Evolutionary conservation across 1,140 invertebrate genomes (phyloP).

Genomic region (Artemia franciscana): DNA sequence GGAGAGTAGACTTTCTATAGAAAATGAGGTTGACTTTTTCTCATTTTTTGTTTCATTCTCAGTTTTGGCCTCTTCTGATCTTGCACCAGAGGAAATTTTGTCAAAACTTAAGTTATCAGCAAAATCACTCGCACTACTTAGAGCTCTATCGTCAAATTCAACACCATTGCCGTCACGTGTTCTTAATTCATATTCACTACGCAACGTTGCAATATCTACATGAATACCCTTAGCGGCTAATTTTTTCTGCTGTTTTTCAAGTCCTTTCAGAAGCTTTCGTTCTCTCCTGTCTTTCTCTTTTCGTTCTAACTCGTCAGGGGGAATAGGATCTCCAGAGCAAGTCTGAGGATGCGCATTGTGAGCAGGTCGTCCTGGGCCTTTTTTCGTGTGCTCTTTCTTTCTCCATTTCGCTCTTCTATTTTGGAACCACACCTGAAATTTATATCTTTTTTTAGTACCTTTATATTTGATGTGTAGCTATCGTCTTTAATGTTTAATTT

Average conservation of each 20-base stretch:
- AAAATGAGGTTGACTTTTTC: neutral
- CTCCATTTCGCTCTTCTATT: slow-evolving; percentile 96
- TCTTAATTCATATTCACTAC: slow-evolving; percentile 40
- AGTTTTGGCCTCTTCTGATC: neutral
- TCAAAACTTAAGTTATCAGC: neutral
- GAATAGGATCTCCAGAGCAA: slow-evolving; percentile 89
- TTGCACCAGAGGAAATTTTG: neutral
- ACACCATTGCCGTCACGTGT: slow-evolving; percentile 21
- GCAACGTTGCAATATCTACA: slow-evolving; percentile 56
- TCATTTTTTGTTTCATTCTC: neutral
- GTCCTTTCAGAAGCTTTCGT: slow-evolving; percentile 74
- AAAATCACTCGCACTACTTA: neutral
- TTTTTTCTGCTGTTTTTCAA: slow-evolving; percentile 73
- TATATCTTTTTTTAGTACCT: too few species aligned
- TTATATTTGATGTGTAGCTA: too few species aligned
- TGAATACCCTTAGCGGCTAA: slow-evolving; percentile 66
- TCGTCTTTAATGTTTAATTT: too few species aligned
- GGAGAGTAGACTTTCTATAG: neutral
- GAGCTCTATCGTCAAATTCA: neutral
- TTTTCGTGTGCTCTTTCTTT: slow-evolving; percentile 97
- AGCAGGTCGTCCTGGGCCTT: slow-evolving; percentile 86
- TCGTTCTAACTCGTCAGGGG: slow-evolving; percentile 69
- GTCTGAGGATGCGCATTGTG: slow-evolving; percentile 96
- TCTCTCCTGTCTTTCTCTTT: slow-evolving; percentile 66
- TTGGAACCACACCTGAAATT: slow-evolving; percentile 99